Evolutionary conservation across 2,113 vertebrate species (phyloP).

Genomic region (Sisor rabdophorus): DNA sequence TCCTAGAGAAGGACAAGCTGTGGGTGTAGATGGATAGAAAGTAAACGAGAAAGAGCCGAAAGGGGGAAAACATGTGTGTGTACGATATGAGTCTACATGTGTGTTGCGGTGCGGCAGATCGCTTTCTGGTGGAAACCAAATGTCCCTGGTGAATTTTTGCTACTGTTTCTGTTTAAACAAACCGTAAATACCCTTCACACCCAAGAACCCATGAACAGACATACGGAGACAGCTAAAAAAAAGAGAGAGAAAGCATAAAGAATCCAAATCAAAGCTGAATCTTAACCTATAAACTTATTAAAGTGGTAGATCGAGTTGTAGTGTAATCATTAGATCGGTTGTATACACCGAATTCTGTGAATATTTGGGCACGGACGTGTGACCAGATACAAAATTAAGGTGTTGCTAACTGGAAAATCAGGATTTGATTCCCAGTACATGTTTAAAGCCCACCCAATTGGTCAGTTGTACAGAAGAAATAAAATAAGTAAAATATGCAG

Average conservation of each 20-base stretch:
- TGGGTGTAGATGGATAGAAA: neutral
- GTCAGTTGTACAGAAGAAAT: too few relatives aligned
- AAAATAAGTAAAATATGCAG: too few relatives aligned
- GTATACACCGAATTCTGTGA: neutral
- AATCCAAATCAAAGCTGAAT: neutral
- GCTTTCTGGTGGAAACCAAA: constrained; percentile 17
- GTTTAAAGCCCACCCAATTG: too few relatives aligned
- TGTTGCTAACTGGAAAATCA: too few relatives aligned
- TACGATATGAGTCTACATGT: neutral
- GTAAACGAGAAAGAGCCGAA: neutral
- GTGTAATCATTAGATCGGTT: neutral
- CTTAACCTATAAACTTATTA: neutral
- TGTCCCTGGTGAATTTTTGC: constrained; percentile 6
- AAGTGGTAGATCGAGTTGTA: neutral
- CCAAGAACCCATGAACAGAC: neutral
- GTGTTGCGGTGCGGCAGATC: neutral
- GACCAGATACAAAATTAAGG: neutral
- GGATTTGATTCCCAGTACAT: too few relatives aligned
- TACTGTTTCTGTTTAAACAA: constrained; percentile 28
- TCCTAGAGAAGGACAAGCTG: neutral
- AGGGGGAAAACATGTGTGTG: neutral
- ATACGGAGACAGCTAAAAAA: neutral
- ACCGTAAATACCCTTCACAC: constrained; percentile 27
- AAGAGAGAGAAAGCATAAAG: neutral
- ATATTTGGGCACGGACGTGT: neutral